Evolutionary conservation across 2,888 invertebrate genomes (phyloP).

Genomic region (Platynereis dumerilii): DNA sequence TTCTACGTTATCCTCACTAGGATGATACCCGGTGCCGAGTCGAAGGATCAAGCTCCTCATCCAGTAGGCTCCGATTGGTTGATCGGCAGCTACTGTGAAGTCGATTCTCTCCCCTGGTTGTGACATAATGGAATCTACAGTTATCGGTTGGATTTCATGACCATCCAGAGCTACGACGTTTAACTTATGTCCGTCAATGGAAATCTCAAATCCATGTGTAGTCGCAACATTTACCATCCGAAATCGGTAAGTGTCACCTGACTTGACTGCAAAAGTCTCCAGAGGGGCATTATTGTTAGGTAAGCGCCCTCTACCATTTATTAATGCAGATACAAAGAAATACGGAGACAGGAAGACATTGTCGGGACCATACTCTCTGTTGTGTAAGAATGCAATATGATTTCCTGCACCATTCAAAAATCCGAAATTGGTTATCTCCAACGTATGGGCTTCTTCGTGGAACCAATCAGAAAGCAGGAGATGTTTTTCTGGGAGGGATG

Average conservation of each 20-base stretch:
- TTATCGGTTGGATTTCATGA: conserved; percentile 40
- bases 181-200: conserved; percentile 44
- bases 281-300: conserved; percentile 12
- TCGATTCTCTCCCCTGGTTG: conserved; percentile 50
- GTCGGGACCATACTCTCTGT: background rate
- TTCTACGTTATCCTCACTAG: background rate
- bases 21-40: background rate
- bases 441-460: too few relatives aligned
- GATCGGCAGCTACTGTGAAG: conserved; percentile 42
- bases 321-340: conserved; percentile 7
- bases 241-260: conserved; percentile 37
- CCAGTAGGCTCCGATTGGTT: conserved; percentile 45
- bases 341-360: too few relatives aligned
- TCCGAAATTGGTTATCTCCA: too few relatives aligned
- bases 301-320: conserved; percentile 44
- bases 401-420: too few relatives aligned
- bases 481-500: too few relatives aligned
- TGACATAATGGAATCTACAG: conserved; percentile 41
- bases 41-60: conserved; percentile 33
- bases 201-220: conserved; percentile 42
- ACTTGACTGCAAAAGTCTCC: conserved; percentile 4
- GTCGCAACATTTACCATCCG: conserved; percentile 43
- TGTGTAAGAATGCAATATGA: too few relatives aligned
- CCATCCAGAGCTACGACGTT: conserved; percentile 45
- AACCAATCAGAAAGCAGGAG: too few relatives aligned